Percentiles rank a stretch among this genome's conserved stretches.
Evolutionary conservation across 2,888 invertebrate genomes (phyloP).

Genomic region (Leptinotarsa peninsularis): DNA sequence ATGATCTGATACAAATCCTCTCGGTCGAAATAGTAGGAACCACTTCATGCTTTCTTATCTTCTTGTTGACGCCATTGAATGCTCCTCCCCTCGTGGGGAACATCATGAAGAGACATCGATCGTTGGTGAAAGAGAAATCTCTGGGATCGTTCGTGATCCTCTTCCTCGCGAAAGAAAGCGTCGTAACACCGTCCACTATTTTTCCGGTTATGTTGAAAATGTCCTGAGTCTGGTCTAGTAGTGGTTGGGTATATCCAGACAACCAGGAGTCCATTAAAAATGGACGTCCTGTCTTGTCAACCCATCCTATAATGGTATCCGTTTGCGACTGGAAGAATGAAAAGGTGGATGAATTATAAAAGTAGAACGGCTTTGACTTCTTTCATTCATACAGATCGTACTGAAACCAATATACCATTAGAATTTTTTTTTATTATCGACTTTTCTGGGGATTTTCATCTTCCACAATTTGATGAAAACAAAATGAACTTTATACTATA

Average conservation of each 20-base stretch:
- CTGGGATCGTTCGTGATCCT: slow-evolving; percentile 77
- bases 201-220: slow-evolving; percentile 77
- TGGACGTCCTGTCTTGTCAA: slow-evolving; percentile 82
- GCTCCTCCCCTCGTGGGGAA: slow-evolving; percentile 87
- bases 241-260: slow-evolving; percentile 80
- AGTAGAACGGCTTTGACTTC: no score
- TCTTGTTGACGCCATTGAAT: slow-evolving; percentile 86
- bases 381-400: no score
- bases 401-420: no score
- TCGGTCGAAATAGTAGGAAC: slow-evolving; percentile 80
- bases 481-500: no score
- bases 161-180: slow-evolving; percentile 83
- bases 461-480: no score
- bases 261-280: slow-evolving; percentile 93
- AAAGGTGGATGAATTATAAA: not conserved
- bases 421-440: no score
- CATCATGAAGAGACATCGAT: slow-evolving; percentile 86
- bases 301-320: slow-evolving; percentile 90
- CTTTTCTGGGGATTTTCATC: no score
- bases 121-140: slow-evolving; percentile 86
- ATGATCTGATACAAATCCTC: slow-evolving; percentile 85
- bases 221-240: slow-evolving; percentile 81
- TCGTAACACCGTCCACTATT: slow-evolving; percentile 81
- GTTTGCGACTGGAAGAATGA: slow-evolving; percentile 77
- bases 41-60: slow-evolving; percentile 82